phyloP scores from a whole-genome alignment of 1,140 invertebrate species.

The Drosophila kanapiae region DNA sequence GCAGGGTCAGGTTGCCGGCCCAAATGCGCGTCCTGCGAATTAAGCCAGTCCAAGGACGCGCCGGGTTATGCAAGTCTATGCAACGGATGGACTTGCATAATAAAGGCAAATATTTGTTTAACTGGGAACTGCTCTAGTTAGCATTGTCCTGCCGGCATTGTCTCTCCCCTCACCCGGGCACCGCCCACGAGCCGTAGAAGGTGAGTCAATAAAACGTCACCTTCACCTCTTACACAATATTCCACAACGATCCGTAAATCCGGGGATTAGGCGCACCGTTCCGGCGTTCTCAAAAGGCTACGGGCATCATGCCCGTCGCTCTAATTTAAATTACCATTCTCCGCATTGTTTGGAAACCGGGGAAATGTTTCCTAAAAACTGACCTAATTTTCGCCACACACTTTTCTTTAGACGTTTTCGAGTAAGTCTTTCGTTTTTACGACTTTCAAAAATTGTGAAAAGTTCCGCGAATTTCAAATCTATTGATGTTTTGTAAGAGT shows the following conservation, averaged over 20 bases:
- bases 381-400: constrained; percentile 66
- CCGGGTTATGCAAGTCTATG: constrained; percentile 78
- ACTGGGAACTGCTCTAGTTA: constrained; percentile 77
- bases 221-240: constrained; percentile 74
- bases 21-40: constrained; percentile 37
- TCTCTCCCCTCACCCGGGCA: constrained; percentile 51
- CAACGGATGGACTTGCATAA: constrained; percentile 79
- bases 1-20: constrained; percentile 50
- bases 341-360: constrained; percentile 36
- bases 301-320: constrained; percentile 46
- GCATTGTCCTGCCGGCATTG: constrained; percentile 54
- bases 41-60: constrained; percentile 55
- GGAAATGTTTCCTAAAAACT: constrained; percentile 73
- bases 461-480: constrained; percentile 53
- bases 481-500: constrained; percentile 21
- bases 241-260: constrained; percentile 64
- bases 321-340: constrained; percentile 72
- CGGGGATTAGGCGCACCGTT: constrained; percentile 65
- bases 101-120: constrained; percentile 70
- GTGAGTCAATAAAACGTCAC: constrained; percentile 53
- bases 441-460: constrained; percentile 40
- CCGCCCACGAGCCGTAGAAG: constrained; percentile 62
- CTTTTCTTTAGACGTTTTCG: constrained; percentile 52
- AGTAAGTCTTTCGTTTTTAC: constrained; percentile 63
- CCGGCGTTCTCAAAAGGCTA: constrained; percentile 58